Base-by-base conservation (phyloP, 2,888 invertebrate species). In the Colostygia pectinataria region DNA sequence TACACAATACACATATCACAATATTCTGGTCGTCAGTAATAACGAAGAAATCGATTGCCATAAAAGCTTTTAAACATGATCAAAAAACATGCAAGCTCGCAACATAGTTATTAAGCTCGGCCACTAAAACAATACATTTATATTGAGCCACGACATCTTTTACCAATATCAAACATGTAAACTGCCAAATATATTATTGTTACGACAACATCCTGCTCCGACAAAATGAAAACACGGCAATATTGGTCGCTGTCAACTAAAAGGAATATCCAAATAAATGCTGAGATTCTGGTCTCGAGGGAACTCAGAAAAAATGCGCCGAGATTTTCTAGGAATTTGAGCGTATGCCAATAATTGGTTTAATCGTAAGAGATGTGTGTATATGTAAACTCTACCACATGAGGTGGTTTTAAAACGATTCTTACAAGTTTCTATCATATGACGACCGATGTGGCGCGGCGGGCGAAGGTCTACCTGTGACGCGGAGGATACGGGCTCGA, bases 331-430 rank as follows among this genome's bases (percentile, higher is more conserved):
- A 46, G 25, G 32, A 48, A 43, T 7, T 53, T 55, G 50, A 49
- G 53, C 50, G 43, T 59, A 53, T 51, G 42, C 45, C 65, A 65
- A 60, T 67, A 62, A 68, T 69, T 63, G 61, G 60, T 70, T 45
- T 54, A 66, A 65, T 62, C 58, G 53, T 57, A 50, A 47, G 49
- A n/a, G 27, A 48, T 55, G 51, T 9, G 5, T 5, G 4, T 12
- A 4, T 9, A 4, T 5, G 4, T 12, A 4, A 6, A 10, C 12
- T 14, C 20, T 13, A n/a, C 4, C 24, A 25, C 5, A 25, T 23
- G 25, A 27, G 4, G 6, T 9, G 31, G 3, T 14, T 14, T 8
- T n/a, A n/a, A 20, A 20, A 6, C 1, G 20, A 5, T 20, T 20
- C n/a, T n/a, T n/a, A n/a, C n/a, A n/a, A n/a, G n/a, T n/a, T n/a